Evolutionary conservation across 2,888 invertebrate genomes (phyloP), one percentile per base, ranked within the genome.

Genomic region (Xanthia icteritia): DNA sequence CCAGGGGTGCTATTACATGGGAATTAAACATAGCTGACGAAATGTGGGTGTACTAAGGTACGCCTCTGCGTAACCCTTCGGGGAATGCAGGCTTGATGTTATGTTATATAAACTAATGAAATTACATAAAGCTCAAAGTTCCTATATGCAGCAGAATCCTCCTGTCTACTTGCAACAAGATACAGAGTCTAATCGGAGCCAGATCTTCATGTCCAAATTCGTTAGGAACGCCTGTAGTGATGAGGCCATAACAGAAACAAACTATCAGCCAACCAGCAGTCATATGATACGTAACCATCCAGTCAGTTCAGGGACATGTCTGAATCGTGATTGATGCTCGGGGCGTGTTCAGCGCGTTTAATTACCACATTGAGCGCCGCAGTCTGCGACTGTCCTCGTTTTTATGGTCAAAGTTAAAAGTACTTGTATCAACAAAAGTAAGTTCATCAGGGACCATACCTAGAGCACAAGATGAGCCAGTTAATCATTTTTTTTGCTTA

Each of bases 301-400:
- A 66, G 36, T 39, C 15, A 20, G 48, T 48, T 66, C 31, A 79
- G 48, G 23, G 58, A 9, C 66, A 69, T 17, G 63, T 67, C 69
- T 36, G 42, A 61, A 63, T 8, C 73, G 61, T 72, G 82, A 82
- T 72, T 15, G 61, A 82, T 82, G 36, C 56, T 61, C 65, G 27
- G 27, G 5, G 61, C 67, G 64, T 65, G 82, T 42, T 31, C 69
- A 13, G 45, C 36, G 36, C 54, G 60, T 68, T 74, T 61, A 77
- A 77, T 82, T 82, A 74, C 42, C 73, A 20, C 76, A 71, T 39
- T 54, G 27, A 77, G 48, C 69, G 42, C 39, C 31, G 39, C 71
- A 72, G 48, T 78, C 39, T 54, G 58, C 64, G 68, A 82, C 61
- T 82, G 71, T 78, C 54, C 60, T 65, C 61, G n/a, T 58, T 73